phyloP scores from a whole-genome alignment of 1,140 invertebrate species.

The Drosophila kurseongensis region DNA sequence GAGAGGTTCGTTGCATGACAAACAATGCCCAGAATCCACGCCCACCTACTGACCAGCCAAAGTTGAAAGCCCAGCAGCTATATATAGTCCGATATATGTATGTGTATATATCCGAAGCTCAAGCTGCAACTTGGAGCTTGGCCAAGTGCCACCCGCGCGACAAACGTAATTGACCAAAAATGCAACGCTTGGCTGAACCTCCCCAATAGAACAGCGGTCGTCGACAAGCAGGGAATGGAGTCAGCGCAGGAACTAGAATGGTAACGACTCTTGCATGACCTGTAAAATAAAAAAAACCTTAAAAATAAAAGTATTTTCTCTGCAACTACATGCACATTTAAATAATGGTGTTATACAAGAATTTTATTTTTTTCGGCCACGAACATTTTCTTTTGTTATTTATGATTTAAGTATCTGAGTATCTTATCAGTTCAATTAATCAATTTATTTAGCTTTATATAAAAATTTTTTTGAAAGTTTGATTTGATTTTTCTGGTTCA shows the following conservation, averaged over 20 bases:
- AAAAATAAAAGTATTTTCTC: no score
- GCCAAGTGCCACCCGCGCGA: slow-evolving; percentile 67
- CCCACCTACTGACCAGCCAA: slow-evolving; percentile 50
- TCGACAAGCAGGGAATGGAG: slow-evolving; percentile 13
- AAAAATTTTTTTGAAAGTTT: neutral
- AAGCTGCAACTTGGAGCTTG: slow-evolving; percentile 18
- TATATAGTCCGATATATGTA: slow-evolving; percentile 1
- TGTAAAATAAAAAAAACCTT: neutral
- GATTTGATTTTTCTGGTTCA: neutral
- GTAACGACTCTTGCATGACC: neutral
- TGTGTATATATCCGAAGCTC: slow-evolving; percentile 1
- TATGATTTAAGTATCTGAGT: no score
- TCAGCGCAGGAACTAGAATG: neutral
- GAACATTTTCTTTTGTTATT: no score
- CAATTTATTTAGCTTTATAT: no score
- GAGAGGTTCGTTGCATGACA: slow-evolving; percentile 59
- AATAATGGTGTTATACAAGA: no score
- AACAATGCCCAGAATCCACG: slow-evolving; percentile 52
- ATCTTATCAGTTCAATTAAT: no score
- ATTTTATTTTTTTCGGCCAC: no score
- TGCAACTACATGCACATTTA: no score
- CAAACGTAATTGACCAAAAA: slow-evolving; percentile 77
- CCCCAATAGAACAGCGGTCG: slow-evolving; percentile 41
- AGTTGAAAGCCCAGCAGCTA: slow-evolving; percentile 28
- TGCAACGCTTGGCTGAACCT: slow-evolving; percentile 65